These are phyloP conservation scores for Nematostella vectensis DNA, from an alignment of 92 coral and sea anemone species.

Conservation along the genomic window DNA sequence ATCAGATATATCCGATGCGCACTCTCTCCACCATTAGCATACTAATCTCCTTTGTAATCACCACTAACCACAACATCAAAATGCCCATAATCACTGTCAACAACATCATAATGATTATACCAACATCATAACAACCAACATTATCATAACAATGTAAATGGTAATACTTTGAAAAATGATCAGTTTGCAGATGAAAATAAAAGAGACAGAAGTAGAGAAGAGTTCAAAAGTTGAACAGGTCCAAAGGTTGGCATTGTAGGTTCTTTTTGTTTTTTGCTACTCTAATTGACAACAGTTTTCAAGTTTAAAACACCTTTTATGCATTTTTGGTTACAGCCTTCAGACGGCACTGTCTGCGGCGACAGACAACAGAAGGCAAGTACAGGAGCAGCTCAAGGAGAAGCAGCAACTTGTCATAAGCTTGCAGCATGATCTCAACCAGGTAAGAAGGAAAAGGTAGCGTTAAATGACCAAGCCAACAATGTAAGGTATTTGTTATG, in stretches of 20 bases:
- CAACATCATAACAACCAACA: too few relatives aligned
- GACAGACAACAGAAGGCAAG: constrained; percentile 85
- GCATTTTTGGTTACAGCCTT: constrained; percentile 34
- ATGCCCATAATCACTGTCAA: too few relatives aligned
- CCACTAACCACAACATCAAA: too few relatives aligned
- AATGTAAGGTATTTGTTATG: background rate
- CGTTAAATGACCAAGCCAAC: background rate
- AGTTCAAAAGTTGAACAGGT: constrained; percentile 86
- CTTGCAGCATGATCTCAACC: constrained; percentile 80
- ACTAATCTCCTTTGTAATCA: too few relatives aligned
- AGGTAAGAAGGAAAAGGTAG: constrained; percentile 29
- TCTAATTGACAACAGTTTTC: background rate
- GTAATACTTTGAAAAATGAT: too few relatives aligned
- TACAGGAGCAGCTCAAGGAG: constrained; percentile 75
- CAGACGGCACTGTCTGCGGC: constrained; percentile 97
- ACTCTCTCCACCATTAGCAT: too few relatives aligned
- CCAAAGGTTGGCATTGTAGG: constrained; percentile 46
- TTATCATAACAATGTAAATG: too few relatives aligned
- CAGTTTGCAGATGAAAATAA: constrained; percentile 81
- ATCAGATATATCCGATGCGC: too few relatives aligned
- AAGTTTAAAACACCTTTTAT: too few relatives aligned
- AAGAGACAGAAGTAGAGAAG: constrained; percentile 90
- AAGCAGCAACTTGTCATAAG: constrained; percentile 68
- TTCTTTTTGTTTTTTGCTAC: background rate
- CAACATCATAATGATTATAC: too few relatives aligned